Conservation (phyloP, 2,888 invertebrate species). For the Neoitamus cyanurus region DNA sequence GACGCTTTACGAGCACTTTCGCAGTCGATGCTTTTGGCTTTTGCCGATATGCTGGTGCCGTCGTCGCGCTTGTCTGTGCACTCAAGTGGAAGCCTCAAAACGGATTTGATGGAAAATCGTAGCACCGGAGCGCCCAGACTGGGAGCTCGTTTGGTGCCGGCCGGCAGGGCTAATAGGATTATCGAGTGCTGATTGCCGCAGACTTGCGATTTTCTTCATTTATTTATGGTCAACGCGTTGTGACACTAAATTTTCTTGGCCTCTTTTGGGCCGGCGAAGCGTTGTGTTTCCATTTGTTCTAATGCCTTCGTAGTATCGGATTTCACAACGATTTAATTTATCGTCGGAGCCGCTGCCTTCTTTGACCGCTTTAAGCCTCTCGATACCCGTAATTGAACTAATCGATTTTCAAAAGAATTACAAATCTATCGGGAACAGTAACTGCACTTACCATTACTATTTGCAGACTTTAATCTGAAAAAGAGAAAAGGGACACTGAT, state of each 20-base stretch:
- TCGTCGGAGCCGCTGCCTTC: background rate
- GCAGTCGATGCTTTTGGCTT: background rate
- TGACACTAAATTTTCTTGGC: slow-evolving; percentile 26
- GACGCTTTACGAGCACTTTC: background rate
- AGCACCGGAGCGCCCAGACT: background rate
- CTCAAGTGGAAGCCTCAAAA: slow-evolving; percentile 28
- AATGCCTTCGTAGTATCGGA: background rate
- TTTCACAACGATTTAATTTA: slow-evolving; percentile 11
- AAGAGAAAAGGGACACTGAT: slow-evolving; percentile 55
- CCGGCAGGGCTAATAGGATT: slow-evolving; percentile 27
- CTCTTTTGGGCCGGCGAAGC: background rate
- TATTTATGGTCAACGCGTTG: slow-evolving; percentile 22
- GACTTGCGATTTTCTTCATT: slow-evolving; percentile 31
- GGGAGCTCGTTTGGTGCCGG: background rate
- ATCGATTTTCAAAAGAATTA: background rate
- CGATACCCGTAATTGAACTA: background rate
- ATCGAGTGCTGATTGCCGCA: slow-evolving; percentile 21
- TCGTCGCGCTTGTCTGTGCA: background rate
- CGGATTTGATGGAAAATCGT: slow-evolving; percentile 19
- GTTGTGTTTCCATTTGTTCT: background rate
- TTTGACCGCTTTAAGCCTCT: background rate
- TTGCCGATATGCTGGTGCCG: slow-evolving; percentile 16
- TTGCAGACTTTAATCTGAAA: slow-evolving; percentile 66
- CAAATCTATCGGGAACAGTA: background rate
- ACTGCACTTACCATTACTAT: slow-evolving; percentile 65